Evolutionary conservation across 2,113 vertebrate species (phyloP), one percentile per base, ranked within the genome.

Genomic region (Chloebia gouldiae): DNA sequence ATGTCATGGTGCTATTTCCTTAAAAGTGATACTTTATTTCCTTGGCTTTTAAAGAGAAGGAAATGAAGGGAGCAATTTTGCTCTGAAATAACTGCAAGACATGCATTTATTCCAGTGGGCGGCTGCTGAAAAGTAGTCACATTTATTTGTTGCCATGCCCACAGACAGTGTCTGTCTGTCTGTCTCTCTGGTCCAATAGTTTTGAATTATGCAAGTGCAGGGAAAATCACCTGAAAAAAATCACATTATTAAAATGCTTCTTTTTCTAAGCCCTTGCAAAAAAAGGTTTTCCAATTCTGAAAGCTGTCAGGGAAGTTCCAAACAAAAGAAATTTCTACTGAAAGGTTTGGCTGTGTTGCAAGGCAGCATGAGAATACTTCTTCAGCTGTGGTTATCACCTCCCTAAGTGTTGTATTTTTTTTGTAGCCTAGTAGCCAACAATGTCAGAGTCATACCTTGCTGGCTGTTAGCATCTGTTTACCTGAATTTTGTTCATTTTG

Each of bases 141-240:
- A 90, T 93, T 91, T 95, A 72, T 82, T 77, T 94, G 93, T 96
- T 95, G 79, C 95, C 88, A 94, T 94, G 96, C 92, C 96, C 92
- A 90, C 90, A 96, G 94, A 95, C 93, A 77, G 54, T 23, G 70
- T 75, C 78, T 92, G 89, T 92, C 88, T 86, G 89, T 95, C 90
- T 90, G 69, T 88, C 79, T 90, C 27, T 90, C 66, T 73, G 60
- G 42, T 95, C 86, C 59, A 77, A 66, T 59, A 47, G 64, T 47
- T 88, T 77, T 81, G 71, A 86, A 86, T 88, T 84, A 75, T 30
- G 47, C 56, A 81, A 94, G 51, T 70, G 37, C 60, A 93, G 47
- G 59, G 23, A 59, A 86, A 93, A 94, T 47, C 31, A 90, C 80
- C 80, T 77, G 77, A 51, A 83, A 82, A 68, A 77, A 50, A 14